phyloP scores from a whole-genome alignment of 1,140 invertebrate genomes.

The Drosophila varians region DNA sequence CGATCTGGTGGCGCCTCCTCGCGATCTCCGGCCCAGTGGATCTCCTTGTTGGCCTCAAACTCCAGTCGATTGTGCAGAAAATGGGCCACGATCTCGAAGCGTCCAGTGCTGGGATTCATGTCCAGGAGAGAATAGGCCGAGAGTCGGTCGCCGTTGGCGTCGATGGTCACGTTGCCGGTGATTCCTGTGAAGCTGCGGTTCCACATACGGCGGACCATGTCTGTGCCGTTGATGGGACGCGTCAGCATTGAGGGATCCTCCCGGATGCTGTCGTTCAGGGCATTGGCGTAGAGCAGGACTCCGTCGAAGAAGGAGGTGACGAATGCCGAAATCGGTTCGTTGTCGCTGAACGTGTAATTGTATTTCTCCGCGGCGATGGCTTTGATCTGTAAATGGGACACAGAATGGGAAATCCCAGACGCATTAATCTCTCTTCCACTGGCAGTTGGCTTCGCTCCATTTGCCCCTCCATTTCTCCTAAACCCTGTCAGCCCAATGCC shows the following conservation, averaged over 20 bases:
- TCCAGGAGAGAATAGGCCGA: conserved; percentile 96
- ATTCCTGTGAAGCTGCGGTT: conserved; percentile 93
- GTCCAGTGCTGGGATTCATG: conserved; percentile 92
- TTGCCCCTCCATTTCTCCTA: not conserved
- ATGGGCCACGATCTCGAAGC: conserved; percentile 88
- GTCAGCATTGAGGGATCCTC: conserved; percentile 86
- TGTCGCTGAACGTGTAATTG: conserved; percentile 91
- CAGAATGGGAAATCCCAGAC: conserved; percentile 10
- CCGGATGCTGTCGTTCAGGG: conserved; percentile 92
- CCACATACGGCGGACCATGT: conserved; percentile 94
- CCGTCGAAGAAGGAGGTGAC: conserved; percentile 98
- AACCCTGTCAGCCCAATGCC: not conserved
- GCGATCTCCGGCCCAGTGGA: conserved; percentile 94
- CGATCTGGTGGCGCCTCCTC: conserved; percentile 91
- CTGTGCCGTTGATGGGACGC: conserved; percentile 85
- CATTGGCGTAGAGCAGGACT: conserved; percentile 95
- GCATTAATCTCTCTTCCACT: conserved; percentile 37
- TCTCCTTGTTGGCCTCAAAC: conserved; percentile 88
- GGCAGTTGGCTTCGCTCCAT: not conserved
- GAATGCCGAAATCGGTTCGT: conserved; percentile 91
- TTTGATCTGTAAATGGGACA: conserved; percentile 87
- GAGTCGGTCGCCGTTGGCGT: conserved; percentile 94
- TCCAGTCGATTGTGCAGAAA: conserved; percentile 85
- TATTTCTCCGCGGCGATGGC: conserved; percentile 90
- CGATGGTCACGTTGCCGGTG: conserved; percentile 95